These are phyloP conservation scores for Vanacampus margaritifer DNA, from an alignment of 2,113 vertebrate species.

Conservation along the genomic window DNA sequence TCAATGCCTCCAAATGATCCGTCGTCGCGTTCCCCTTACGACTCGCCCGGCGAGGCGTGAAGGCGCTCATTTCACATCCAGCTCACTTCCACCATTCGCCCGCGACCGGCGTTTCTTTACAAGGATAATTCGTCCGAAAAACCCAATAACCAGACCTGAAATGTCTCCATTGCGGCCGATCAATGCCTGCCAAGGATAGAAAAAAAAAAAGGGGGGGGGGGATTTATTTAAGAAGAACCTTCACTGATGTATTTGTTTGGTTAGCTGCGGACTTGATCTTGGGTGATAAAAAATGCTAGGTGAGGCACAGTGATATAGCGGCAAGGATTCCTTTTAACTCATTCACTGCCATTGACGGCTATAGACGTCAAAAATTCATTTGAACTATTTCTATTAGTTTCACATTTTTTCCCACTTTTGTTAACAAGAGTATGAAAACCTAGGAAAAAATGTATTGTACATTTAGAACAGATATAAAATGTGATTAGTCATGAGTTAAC, in stretches of 20 bases:
- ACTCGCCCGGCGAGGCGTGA: slow-evolving; percentile 65
- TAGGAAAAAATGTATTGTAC: too few relatives aligned
- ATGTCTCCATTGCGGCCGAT: slow-evolving; percentile 62
- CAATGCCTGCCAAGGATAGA: slow-evolving; percentile 66
- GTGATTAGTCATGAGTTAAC: too few relatives aligned
- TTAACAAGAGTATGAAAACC: too few relatives aligned
- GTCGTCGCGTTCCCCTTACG: slow-evolving; percentile 64
- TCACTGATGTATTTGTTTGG: neutral
- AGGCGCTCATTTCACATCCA: slow-evolving; percentile 68
- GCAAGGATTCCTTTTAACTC: too few relatives aligned
- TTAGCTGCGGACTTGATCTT: neutral
- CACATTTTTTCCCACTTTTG: too few relatives aligned
- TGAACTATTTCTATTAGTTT: too few relatives aligned
- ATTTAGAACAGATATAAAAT: too few relatives aligned
- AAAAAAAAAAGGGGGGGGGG: slow-evolving; percentile 36
- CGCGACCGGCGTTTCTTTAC: slow-evolving; percentile 32
- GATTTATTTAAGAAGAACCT: slow-evolving; percentile 54
- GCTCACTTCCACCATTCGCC: slow-evolving; percentile 67
- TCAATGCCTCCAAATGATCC: slow-evolving; percentile 73
- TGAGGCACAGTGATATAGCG: too few relatives aligned
- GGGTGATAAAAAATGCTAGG: neutral
- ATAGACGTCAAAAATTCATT: too few relatives aligned
- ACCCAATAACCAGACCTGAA: slow-evolving; percentile 58
- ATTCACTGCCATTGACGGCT: too few relatives aligned
- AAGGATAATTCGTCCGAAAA: slow-evolving; percentile 65